Evolutionary conservation across 2,113 vertebrate species (phyloP), one percentile per base, ranked within the genome.

Genomic region (Hippocampus zosterae): DNA sequence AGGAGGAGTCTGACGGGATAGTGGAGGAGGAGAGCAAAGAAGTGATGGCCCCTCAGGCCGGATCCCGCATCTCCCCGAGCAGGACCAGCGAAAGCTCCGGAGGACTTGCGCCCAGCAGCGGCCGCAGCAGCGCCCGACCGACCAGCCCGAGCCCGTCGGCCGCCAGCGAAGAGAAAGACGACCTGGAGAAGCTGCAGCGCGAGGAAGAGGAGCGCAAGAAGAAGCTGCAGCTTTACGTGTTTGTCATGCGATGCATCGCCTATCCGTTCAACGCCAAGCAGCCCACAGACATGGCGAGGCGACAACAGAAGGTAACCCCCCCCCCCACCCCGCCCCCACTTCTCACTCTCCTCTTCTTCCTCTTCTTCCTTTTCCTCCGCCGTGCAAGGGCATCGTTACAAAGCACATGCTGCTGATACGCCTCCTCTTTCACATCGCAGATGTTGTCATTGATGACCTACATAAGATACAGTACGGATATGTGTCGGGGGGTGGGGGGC

Each of bases 221-320:
- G 94, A 95, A 94, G 88, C 93, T 98, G 90, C 96, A 98, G 92
- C 88, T 98, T 60, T 98, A 98, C 75, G 96, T 98, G 82, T 98
- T 98, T 90, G 96, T 98, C 78, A 97, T 97, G 96, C 93, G 96
- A 80, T 97, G 95, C 93, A 83, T 98, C 88, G 96, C 96, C 66
- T 94, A 98, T 80, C 96, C 96, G 53, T 98, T 98, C 92, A 98
- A 98, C 69, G 96, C 96, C 81, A 98, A 97, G 83, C 96, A 98
- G 89, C 96, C 96, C 84, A 98, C 96, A 40, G 96, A 98, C 85
- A 98, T 98, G 97, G 96, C 96, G 77, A 91, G 96, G 87, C 93
- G 96, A 89, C 96, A 98, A 90, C 96, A 98, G 90, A 99, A 99
- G 97, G 97, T 98, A 94, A 88, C 90, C 74, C 65, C n/a, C 25